Conservation (phyloP, 1,140 invertebrate species). For the Trichogramma pretiosum region DNA sequence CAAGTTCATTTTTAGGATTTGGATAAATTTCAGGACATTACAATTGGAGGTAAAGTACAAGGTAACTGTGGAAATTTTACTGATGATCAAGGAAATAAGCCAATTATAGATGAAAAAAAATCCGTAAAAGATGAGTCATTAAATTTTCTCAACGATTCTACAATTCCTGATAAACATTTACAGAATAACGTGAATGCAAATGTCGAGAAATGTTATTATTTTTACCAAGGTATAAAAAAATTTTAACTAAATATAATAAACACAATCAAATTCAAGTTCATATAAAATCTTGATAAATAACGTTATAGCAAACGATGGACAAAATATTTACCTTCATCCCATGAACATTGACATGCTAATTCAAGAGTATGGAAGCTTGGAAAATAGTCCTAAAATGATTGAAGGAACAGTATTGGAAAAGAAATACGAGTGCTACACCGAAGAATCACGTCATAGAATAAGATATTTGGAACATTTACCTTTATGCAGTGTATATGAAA, state of each 20-base stretch:
- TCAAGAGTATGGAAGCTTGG: slow-evolving; percentile 73
- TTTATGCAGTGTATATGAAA: slow-evolving; percentile 78
- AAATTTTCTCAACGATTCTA: slow-evolving; percentile 23
- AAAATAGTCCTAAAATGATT: slow-evolving; percentile 67
- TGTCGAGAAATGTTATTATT: slow-evolving; percentile 71
- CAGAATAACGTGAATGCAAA: too few relatives aligned
- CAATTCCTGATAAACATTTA: too few relatives aligned
- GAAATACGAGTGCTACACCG: slow-evolving; percentile 74
- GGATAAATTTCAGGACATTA: too few relatives aligned
- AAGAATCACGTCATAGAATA: slow-evolving; percentile 66
- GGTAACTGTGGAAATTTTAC: neutral
- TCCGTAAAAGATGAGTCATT: slow-evolving; percentile 3
- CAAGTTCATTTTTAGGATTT: too few relatives aligned
- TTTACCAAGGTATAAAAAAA: slow-evolving; percentile 67
- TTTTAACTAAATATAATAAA: neutral
- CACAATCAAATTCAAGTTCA: neutral
- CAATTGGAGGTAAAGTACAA: too few relatives aligned
- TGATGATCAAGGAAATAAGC: neutral
- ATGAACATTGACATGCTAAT: slow-evolving; percentile 86
- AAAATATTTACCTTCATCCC: slow-evolving; percentile 85
- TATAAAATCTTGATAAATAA: neutral
- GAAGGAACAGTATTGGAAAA: slow-evolving; percentile 70
- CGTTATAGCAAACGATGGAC: slow-evolving; percentile 73
- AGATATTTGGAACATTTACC: slow-evolving; percentile 84
- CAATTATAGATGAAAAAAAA: neutral